Base-by-base conservation (phyloP, 1,140 invertebrate genomes). In the Caerostris darwini region DNA sequence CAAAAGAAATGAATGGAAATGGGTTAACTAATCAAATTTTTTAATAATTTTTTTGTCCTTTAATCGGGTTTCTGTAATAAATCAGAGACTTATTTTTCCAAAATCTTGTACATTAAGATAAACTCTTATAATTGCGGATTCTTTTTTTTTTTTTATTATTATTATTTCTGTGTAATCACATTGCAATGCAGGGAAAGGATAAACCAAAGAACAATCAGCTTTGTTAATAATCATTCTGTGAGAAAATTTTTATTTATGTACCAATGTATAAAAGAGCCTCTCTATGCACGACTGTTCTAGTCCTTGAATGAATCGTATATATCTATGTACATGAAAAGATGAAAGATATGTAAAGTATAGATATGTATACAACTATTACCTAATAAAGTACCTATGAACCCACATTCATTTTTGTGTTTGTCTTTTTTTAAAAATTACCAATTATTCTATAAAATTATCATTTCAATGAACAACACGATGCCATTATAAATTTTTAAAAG, bases 171-270 rank as follows among this genome's bases (percentile, higher is more conserved):
- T 34, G 34, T 34, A 34, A 34, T 67, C 5, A 67, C 17, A 67
- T 67, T 67, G 10, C 61, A 67, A 67, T n/a, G 61, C 71, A 77
- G 3, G 34, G 10, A 85, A 85, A 58, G 3, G 7, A 67, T 34
- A 88, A 88, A 88, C 86, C 86, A 88, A 88, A 88, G 86, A 88
- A 88, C 56, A 64, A 58, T 58, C 83, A 85, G 34, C 57, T 50
- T 50, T 58, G 19, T 59, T 85, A 85, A 58, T 85, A 7, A 58
- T 58, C 54, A 57, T 85, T 53, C 34, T 53, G n/a, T 17, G 34
- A 19, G 8, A 57, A 88, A 88, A 67, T 34, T 88, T 88, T 88
- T 88, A 64, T 64, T 64, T 64, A 64, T 64, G 64, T 88, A 88
- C 12, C 53, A 85, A 34, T 61, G n/a, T 88, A 88, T 64, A 64